These are phyloP conservation scores for Orchesellides sinensis DNA, from an alignment of 2,888 invertebrate genomes.

Conservation along the genomic window DNA sequence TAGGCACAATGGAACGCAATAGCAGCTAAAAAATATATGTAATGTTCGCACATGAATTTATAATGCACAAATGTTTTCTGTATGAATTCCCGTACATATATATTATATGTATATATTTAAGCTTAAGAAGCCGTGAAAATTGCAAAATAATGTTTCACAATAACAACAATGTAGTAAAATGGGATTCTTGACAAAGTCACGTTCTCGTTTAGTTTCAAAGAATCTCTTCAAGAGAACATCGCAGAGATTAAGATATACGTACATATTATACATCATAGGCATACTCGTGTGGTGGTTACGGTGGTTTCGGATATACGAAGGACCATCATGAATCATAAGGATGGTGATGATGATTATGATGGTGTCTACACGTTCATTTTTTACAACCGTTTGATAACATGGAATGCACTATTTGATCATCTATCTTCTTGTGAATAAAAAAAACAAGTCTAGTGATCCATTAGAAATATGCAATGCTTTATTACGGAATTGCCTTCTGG, in stretches of 20 bases:
- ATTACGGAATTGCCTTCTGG: not conserved
- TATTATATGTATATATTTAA: not conserved
- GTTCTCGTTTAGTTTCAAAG: slow-evolving; percentile 37
- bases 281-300: not conserved
- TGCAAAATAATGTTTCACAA: slow-evolving; percentile 72
- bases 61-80: too few relatives aligned
- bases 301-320: slow-evolving; percentile 21
- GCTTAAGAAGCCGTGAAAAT: slow-evolving; percentile 61
- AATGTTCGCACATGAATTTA: too few relatives aligned
- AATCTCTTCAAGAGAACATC: too few relatives aligned
- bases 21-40: too few relatives aligned
- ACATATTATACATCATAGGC: too few relatives aligned
- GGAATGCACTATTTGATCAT: too few relatives aligned
- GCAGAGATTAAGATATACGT: not conserved
- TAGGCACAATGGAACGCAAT: too few relatives aligned
- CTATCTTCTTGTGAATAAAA: too few relatives aligned
- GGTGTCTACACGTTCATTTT: slow-evolving; percentile 28
- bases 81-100: too few relatives aligned
- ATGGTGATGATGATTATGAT: slow-evolving; percentile 23
- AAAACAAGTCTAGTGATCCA: too few relatives aligned
- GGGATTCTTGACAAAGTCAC: slow-evolving; percentile 66
- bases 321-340: slow-evolving; percentile 40
- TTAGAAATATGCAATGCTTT: too few relatives aligned
- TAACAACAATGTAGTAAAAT: slow-evolving; percentile 63
- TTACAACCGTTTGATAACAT: too few relatives aligned